phyloP scores from a whole-genome alignment of 2,113 vertebrate species.

The Todiramphus saurophagus region DNA sequence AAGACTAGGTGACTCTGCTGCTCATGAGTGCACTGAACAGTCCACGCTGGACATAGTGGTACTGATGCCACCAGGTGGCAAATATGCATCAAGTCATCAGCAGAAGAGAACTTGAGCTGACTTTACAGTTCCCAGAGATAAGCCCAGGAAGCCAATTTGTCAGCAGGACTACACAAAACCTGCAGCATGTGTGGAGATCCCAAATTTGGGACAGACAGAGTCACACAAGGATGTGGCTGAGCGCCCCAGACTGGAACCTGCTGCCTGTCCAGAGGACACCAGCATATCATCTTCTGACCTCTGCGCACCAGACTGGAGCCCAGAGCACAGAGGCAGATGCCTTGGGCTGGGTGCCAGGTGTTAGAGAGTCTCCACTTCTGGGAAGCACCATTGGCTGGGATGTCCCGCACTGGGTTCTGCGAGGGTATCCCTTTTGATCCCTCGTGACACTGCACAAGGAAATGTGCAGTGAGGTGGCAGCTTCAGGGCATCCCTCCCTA shows the following conservation, averaged over 20 bases:
- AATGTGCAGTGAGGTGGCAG: rapidly evolving
- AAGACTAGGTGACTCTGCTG: not conserved
- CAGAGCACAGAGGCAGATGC: not conserved
- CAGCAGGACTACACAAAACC: not conserved
- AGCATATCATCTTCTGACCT: not conserved
- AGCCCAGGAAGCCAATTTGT: rapidly evolving
- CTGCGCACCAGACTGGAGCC: not conserved
- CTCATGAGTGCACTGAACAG: not conserved
- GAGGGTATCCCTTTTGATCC: not conserved
- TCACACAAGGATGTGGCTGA: not conserved
- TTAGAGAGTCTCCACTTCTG: not conserved
- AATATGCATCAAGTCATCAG: not conserved
- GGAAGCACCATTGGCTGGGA: not conserved
- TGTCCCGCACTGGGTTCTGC: not conserved
- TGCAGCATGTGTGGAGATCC: not conserved
- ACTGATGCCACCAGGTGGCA: constrained; percentile 6
- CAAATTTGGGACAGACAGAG: not conserved
- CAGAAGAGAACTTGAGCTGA: not conserved
- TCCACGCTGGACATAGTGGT: not conserved
- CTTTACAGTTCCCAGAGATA: not conserved
- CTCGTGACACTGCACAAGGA: not conserved
- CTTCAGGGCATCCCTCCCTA: not conserved
- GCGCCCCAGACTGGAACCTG: not conserved
- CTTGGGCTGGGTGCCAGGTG: not conserved
- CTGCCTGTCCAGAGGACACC: not conserved